These are phyloP conservation scores for Lophura nycthemera DNA, from an alignment of 2,113 vertebrate species.

Conservation along the genomic window DNA sequence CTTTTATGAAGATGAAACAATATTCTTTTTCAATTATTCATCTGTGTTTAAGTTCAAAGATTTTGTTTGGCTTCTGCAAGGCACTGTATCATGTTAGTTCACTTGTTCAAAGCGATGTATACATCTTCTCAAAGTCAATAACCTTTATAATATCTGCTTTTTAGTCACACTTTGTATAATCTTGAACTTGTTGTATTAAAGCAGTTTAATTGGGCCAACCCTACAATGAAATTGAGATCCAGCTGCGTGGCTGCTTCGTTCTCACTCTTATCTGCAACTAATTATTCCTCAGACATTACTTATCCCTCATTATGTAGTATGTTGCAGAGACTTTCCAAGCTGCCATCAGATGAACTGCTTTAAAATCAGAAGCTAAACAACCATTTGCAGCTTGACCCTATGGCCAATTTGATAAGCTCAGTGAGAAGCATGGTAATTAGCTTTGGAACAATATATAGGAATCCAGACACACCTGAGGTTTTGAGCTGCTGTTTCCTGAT, in stretches of 20 bases:
- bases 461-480: background rate
- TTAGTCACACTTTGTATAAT: background rate
- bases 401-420: background rate
- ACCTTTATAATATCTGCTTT: background rate
- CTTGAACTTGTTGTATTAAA: background rate
- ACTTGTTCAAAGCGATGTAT: background rate
- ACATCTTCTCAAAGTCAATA: background rate
- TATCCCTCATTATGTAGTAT: background rate
- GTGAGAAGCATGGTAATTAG: background rate
- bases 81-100: background rate
- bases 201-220: background rate
- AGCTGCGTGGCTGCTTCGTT: background rate
- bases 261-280: background rate
- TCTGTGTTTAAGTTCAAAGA: background rate
- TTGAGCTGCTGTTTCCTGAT: background rate
- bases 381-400: background rate
- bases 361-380: background rate
- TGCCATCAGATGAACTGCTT: background rate
- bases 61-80: background rate
- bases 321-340: background rate
- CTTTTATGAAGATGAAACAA: background rate
- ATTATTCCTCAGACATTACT: background rate
- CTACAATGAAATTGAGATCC: background rate
- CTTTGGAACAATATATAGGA: background rate
- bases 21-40: background rate